Conservation (phyloP, 2,888 invertebrate genomes). For the Branchellion lobata region DNA sequence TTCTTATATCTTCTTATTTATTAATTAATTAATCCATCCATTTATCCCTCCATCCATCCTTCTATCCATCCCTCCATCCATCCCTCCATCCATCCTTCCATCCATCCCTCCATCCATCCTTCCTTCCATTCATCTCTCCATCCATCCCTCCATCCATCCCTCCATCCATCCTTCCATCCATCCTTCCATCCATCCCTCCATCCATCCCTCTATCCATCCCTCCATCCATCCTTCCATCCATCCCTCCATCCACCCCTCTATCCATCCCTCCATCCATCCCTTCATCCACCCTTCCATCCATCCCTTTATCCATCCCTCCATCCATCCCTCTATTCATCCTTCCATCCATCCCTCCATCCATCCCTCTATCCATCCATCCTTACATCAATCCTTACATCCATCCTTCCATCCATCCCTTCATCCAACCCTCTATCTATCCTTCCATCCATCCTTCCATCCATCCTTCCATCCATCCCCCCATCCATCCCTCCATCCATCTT, state of each 20-base stretch:
- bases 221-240: not conserved
- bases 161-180: not conserved
- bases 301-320: not conserved
- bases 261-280: too few species aligned
- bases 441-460: too few species aligned
- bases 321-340: too few species aligned
- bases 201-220: too few species aligned
- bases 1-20: too few species aligned
- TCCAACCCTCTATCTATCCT: not conserved
- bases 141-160: not conserved
- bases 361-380: not conserved
- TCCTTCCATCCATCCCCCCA: too few species aligned
- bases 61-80: not conserved
- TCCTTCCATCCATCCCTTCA: not conserved
- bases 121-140: not conserved
- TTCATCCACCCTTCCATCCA: not conserved
- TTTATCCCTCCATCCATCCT: too few species aligned
- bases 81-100: not conserved
- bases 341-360: too few species aligned
- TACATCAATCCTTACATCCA: not conserved
- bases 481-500: too few species aligned
- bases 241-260: not conserved
- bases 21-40: too few species aligned
- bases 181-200: too few species aligned
- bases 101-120: not conserved